Evolutionary conservation across 1,140 invertebrate species (phyloP), one percentile per base, ranked within the genome.

Genomic region (Pogonomyrmex barbatus): DNA sequence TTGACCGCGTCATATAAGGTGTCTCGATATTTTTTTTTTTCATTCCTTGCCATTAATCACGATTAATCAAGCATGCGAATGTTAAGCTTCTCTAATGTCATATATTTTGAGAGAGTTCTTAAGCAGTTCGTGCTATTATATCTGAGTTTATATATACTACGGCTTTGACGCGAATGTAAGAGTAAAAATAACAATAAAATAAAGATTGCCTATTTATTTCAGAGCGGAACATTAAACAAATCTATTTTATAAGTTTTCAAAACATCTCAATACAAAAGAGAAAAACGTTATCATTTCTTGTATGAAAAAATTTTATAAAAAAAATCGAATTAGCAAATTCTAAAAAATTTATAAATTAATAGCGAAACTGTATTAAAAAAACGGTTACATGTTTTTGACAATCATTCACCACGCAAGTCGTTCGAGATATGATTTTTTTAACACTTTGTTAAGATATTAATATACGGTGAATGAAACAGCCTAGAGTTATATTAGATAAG

Each of bases 1-100:
- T 82, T 73, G 79, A 58, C 79, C 79, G 78, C 52, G 67, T 73
- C 67, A 4, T 58, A 24, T 33, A 83, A 83, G 54, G 68, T 60
- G 33, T 50, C 79, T 47, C 68, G 68, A n/a, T 83, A 60, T 50
- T 83, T 62, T 30, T 73, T 73, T 60, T 75, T 68, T 73, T n/a
- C 33, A 73, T 60, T 83, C 17, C 30, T 83, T 33, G 2, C 52
- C 42, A 24, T 24, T 54, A 42, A 79, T 79, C 67, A 42, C 42
- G 30, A 82, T 24, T 82, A 36, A 82, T 82, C 47, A 24, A 30
- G 77, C 12, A 10, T 30, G 42, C 33, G 14, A 56, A 58, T 30
- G 12, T 70, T 54, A 81, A 30, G 47, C 24, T 70, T 8, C 12
- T 33, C 33, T 70, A 81, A 81, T 81, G 77, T 68, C 60, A 68